Evolutionary conservation across 2,888 invertebrate species (phyloP), one percentile per base, ranked within the genome.

Genomic region (Nemoura dubitans): DNA sequence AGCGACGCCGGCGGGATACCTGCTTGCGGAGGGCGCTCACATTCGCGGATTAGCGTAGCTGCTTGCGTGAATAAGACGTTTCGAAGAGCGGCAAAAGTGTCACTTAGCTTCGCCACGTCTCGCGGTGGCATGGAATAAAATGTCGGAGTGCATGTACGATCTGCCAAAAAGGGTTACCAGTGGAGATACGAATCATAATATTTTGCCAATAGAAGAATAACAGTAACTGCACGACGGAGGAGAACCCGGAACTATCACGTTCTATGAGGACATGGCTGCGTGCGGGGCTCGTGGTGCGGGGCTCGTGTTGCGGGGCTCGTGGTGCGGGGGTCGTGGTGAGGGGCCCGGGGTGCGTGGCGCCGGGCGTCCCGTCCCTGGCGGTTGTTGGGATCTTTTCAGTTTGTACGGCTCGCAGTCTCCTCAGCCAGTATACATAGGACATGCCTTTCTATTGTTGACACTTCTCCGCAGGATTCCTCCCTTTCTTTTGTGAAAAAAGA

Each of bases 401-500:
- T 3, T 59, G 21, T 16, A 59, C 21, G 59, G 3, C 59, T 59
- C 59, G n/a, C 59, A 59, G 59, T 21, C 59, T 59, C 59, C 59
- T 7, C 59, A 59, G 59, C 59, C 14, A 10, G 59, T 59, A 59
- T 21, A 59, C 59, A 59, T 59, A 59, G 59, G 59, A 59, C 59
- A 59, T 59, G 59, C 59, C 59, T 21, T 59, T 59, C 59, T 59
- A 21, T 59, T 59, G 59, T 59, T 59, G 59, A 59, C 59, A 59
- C 59, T 59, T 59, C 59, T 59, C 21, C 16, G 59, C 59, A 21
- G 59, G 59, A 59, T 16, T 59, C 59, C 59, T 21, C 59, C 2
- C 59, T 59, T 59, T 59, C 59, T 59, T 59, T 59, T 59, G 59
- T 59, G 14, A 59, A 59, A 59, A 59, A 59, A 59, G 59, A 59